These are phyloP conservation scores for Amphiprion ocellaris DNA, from an alignment of 2,113 vertebrate species.

Conservation along the genomic window DNA sequence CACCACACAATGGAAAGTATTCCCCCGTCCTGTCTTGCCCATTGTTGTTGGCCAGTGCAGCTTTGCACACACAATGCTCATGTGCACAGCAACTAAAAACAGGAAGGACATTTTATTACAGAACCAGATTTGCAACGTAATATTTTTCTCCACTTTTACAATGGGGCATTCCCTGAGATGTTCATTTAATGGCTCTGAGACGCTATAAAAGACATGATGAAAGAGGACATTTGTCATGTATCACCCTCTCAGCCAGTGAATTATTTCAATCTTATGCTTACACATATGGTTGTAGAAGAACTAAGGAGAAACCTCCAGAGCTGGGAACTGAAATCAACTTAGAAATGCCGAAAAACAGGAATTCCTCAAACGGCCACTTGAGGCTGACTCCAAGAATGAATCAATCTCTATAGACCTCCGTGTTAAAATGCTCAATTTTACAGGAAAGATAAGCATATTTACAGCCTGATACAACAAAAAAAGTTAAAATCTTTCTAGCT, in stretches of 20 bases:
- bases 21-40: not conserved
- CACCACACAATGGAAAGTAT: constrained; percentile 8
- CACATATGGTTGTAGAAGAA: constrained; percentile 1
- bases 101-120: not conserved
- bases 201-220: not conserved
- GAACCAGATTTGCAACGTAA: not conserved
- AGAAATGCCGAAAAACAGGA: no score
- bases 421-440: no score
- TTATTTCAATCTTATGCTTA: not conserved
- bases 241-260: not conserved
- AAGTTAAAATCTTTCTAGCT: no score
- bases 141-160: not conserved
- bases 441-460: no score
- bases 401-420: no score
- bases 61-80: not conserved
- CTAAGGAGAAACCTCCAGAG: not conserved
- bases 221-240: not conserved
- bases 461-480: no score
- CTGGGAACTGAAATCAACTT: not conserved
- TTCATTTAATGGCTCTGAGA: not conserved
- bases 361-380: no score
- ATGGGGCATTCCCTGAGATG: not conserved
- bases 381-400: no score
- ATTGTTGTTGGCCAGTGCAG: not conserved
- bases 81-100: not conserved